Evolutionary conservation across 2,888 invertebrate species (phyloP).

Genomic region (Cerastis leucographa): DNA sequence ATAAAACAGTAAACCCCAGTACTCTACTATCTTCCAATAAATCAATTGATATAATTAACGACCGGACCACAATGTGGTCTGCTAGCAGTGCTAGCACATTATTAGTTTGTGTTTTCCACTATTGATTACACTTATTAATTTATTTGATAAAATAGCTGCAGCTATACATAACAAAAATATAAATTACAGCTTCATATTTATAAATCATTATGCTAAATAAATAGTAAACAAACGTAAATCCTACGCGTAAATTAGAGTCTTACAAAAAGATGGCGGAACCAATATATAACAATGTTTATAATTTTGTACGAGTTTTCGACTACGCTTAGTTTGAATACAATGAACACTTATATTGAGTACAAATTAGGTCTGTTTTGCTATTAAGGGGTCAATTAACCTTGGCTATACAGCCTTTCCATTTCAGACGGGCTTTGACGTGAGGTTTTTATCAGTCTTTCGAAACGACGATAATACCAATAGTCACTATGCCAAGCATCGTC

Average conservation of each 20-base stretch:
- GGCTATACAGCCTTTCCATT: slow-evolving; percentile 17
- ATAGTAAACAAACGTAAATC: slow-evolving; percentile 7
- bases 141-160: not conserved
- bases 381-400: slow-evolving; percentile 41
- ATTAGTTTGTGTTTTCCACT: slow-evolving; percentile 1
- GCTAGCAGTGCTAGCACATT: not conserved
- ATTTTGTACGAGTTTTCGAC: not conserved
- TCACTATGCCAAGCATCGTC: not conserved
- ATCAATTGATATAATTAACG: slow-evolving; percentile 26
- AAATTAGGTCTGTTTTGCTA: slow-evolving; percentile 31
- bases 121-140: not conserved
- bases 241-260: not conserved
- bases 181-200: not conserved
- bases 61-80: not conserved
- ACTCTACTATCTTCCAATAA: not conserved
- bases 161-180: not conserved
- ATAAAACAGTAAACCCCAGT: not conserved
- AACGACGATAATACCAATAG: not conserved
- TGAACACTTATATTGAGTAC: slow-evolving; percentile 14
- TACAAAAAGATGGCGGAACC: not conserved
- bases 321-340: slow-evolving; percentile 32
- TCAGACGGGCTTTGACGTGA: not conserved
- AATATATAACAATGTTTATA: too few relatives aligned
- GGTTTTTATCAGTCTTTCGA: not conserved
- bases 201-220: not conserved